A percentile compares a stretch with the other conserved stretches of the same genome.
Conservation (phyloP, 2,113 vertebrate species). For the Hepsetus odoe region DNA sequence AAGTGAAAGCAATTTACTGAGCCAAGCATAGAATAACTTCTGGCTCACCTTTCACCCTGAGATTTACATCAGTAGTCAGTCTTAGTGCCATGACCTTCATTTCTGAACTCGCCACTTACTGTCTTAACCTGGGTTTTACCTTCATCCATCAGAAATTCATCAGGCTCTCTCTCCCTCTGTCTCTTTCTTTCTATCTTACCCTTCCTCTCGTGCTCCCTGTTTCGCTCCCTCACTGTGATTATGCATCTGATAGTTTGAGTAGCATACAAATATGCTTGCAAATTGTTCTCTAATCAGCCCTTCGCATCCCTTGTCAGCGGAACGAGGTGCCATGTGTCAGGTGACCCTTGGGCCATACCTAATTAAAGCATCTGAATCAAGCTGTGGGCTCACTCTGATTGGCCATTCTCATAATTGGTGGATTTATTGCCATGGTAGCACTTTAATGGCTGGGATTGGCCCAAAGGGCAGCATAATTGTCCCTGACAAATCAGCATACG, state of each 20-base stretch:
- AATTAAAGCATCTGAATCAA: constrained; percentile 51
- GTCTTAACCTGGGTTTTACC: constrained; percentile 31
- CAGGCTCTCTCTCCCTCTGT: constrained; percentile 11
- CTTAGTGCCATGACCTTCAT: constrained; percentile 38
- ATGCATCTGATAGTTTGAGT: constrained; percentile 29
- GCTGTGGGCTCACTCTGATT: constrained; percentile 27
- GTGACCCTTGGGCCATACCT: constrained; percentile 46
- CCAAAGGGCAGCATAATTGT: constrained; percentile 39
- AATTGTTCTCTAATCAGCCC: constrained; percentile 52
- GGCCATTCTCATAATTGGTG: constrained; percentile 41
- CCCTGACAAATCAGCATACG: constrained; percentile 50
- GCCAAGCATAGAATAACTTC: constrained; percentile 27
- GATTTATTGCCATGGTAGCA: constrained; percentile 37
- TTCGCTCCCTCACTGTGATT: constrained; percentile 34
- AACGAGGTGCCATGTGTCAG: constrained; percentile 46
- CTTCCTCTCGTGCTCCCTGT: constrained; percentile 36
- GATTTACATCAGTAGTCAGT: constrained; percentile 44
- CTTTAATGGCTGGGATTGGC: constrained; percentile 41
- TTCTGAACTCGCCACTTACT: constrained; percentile 34
- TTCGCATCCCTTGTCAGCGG: constrained; percentile 50
- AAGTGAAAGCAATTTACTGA: constrained; percentile 49
- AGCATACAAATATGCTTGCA: constrained; percentile 40
- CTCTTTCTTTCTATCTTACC: constrained; percentile 26
- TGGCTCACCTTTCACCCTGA: constrained; percentile 44
- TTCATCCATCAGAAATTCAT: constrained; percentile 45